These are phyloP conservation scores for Trypoxylus dichotomus DNA, from an alignment of 1,140 invertebrate genomes.

Conservation along the genomic window DNA sequence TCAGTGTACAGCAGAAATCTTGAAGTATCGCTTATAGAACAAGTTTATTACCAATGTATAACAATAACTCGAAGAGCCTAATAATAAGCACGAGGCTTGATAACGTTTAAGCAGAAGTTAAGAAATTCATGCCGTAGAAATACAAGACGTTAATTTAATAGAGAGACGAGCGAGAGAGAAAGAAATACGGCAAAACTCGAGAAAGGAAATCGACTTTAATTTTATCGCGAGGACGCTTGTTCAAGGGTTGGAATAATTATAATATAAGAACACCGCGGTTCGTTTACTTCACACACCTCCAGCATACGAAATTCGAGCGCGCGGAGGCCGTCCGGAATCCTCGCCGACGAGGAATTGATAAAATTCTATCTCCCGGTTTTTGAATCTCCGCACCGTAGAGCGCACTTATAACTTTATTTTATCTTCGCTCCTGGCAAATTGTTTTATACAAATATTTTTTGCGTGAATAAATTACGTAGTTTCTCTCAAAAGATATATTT, in stretches of 20 bases:
- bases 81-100: neutral
- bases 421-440: neutral
- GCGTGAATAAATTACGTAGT: neutral
- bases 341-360: slow-evolving; percentile 5
- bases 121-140: neutral
- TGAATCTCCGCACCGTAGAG: neutral
- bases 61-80: too few relatives aligned
- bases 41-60: too few relatives aligned
- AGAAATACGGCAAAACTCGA: slow-evolving; percentile 26
- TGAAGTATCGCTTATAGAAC: too few relatives aligned
- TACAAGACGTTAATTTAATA: slow-evolving; percentile 13
- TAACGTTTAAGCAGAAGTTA: neutral
- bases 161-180: neutral
- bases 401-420: slow-evolving; percentile 7
- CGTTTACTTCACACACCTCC: slow-evolving; percentile 16
- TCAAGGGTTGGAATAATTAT: slow-evolving; percentile 35
- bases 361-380: slow-evolving; percentile 1
- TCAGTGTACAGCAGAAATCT: too few relatives aligned
- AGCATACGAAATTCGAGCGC: neutral
- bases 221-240: slow-evolving; percentile 31
- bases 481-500: too few relatives aligned
- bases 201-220: slow-evolving; percentile 34
- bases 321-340: neutral
- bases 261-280: slow-evolving; percentile 33
- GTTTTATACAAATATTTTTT: slow-evolving; percentile 21